These are phyloP conservation scores for Muntiacus muntjak DNA, from an alignment of 2,113 vertebrate genomes.

Conservation along the genomic window DNA sequence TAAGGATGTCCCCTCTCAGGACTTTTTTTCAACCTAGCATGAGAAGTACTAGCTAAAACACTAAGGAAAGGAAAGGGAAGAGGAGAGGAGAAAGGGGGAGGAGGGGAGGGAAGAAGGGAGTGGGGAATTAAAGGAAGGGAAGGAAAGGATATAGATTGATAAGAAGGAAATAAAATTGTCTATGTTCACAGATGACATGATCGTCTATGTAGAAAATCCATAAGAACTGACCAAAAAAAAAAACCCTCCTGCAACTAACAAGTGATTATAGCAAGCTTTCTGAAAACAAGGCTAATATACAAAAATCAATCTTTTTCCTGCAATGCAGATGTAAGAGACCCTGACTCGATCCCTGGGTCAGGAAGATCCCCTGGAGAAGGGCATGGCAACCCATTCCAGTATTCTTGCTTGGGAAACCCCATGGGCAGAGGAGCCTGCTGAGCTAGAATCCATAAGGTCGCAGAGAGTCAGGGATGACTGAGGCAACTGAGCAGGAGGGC, in stretches of 20 bases:
- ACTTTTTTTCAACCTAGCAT: neutral
- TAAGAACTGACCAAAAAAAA: neutral
- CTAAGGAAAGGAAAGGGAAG: neutral
- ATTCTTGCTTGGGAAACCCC: neutral
- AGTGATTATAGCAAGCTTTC: neutral
- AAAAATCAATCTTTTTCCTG: neutral
- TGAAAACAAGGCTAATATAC: neutral
- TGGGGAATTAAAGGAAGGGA: neutral
- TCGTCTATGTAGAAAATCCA: neutral
- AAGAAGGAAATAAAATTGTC: neutral
- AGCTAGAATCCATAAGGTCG: neutral
- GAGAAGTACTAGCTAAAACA: neutral
- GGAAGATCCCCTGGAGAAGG: neutral
- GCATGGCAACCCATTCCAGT: neutral
- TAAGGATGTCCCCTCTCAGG: neutral
- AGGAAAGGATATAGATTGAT: neutral
- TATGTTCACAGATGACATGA: neutral
- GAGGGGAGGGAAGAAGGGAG: neutral
- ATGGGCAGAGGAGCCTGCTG: neutral
- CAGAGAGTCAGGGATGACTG: neutral
- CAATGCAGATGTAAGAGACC: neutral
- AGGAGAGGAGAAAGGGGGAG: neutral
- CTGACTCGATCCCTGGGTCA: neutral
- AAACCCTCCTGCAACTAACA: neutral
- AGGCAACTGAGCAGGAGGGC: neutral